These are phyloP conservation scores for Dinoponera quadriceps DNA, from an alignment of 1,140 invertebrate species.

Conservation along the genomic window DNA sequence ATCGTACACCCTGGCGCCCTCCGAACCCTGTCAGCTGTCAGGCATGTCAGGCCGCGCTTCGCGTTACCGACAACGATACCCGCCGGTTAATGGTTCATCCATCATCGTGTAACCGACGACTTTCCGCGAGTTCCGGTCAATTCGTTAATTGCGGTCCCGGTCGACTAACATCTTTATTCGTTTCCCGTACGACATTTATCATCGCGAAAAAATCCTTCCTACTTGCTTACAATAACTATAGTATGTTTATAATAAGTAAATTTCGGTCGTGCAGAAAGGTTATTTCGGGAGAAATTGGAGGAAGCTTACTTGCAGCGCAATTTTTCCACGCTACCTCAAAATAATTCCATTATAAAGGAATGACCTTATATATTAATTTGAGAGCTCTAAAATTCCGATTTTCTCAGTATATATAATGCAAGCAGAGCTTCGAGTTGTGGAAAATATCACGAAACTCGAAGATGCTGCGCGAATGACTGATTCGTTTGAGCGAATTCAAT, in stretches of 20 bases:
- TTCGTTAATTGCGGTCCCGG: constrained; percentile 45
- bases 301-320: neutral
- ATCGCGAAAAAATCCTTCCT: too few species aligned
- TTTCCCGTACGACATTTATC: neutral
- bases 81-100: constrained; percentile 68
- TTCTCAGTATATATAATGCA: too few species aligned
- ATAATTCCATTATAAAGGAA: too few species aligned
- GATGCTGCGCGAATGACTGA: neutral
- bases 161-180: neutral
- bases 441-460: too few species aligned
- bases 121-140: constrained; percentile 54
- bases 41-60: constrained; percentile 51
- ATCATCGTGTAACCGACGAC: constrained; percentile 63
- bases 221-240: too few species aligned
- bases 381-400: too few species aligned
- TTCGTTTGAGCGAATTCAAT: constrained; percentile 56
- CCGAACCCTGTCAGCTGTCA: constrained; percentile 69
- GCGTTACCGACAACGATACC: constrained; percentile 29
- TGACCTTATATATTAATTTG: too few species aligned
- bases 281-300: neutral
- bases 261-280: neutral
- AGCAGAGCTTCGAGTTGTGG: too few species aligned
- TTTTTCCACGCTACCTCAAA: neutral
- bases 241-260: too few species aligned
- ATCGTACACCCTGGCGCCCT: constrained; percentile 68